Conservation (phyloP, 2,113 vertebrate genomes). For the Pygathrix nemaeus region DNA sequence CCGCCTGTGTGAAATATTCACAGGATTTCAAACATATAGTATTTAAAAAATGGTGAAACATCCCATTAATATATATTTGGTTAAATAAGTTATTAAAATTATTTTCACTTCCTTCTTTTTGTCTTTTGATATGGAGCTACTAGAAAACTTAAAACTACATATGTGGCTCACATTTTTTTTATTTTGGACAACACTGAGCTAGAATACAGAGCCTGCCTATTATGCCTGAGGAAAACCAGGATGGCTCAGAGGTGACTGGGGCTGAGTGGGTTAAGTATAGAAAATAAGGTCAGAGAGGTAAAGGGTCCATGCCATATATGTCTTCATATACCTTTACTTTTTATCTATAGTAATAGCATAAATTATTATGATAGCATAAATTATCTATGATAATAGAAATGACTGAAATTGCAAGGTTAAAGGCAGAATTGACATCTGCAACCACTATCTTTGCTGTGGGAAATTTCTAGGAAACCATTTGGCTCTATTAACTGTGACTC, state of each 20-base stretch:
- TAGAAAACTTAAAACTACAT: not conserved
- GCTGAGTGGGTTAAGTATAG: not conserved
- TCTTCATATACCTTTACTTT: not conserved
- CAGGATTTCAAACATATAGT: not conserved
- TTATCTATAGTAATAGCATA: not conserved
- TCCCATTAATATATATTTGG: not conserved
- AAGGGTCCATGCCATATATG: not conserved
- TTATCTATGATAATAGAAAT: not conserved
- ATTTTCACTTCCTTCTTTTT: not conserved
- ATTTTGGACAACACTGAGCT: not conserved
- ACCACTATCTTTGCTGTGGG: not conserved
- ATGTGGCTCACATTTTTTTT: not conserved
- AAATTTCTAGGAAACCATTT: conserved; percentile 15
- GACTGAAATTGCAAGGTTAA: not conserved
- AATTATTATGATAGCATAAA: too few relatives aligned
- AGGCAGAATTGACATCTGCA: not conserved
- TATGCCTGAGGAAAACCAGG: not conserved
- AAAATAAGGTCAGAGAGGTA: not conserved
- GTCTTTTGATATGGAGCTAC: not conserved
- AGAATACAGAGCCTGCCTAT: not conserved
- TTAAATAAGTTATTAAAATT: not conserved
- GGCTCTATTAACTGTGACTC: not conserved
- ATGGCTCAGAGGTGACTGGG: not conserved
- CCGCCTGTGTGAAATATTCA: not conserved
- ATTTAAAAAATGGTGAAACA: not conserved